Evolutionary conservation across 2,797 vertebrate species (phyloP), one percentile per base, ranked within the genome.

Genomic region (Momotus momota): DNA sequence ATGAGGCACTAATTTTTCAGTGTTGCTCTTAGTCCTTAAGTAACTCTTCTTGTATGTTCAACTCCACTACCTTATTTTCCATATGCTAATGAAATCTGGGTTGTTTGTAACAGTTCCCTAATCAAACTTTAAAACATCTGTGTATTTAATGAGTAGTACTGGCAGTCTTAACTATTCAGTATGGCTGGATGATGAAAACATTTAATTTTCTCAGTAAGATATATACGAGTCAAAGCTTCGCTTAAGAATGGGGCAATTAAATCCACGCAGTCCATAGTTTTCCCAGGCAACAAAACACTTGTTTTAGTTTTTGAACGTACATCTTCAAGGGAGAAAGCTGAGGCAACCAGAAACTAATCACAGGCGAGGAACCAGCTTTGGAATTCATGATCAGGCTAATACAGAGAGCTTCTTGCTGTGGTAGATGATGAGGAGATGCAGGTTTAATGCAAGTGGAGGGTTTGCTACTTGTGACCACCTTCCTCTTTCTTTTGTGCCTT

Each of bases 121-220:
- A 87, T 79, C 41, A 94, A 97, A 97, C 46, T 78, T 81, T 85
- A 90, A 80, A 96, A 90, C 95, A 93, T 97, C 97, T 97, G 93
- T 96, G 97, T 96, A 58, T 86, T 86, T 97, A 96, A 97, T 97
- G 96, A 96, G 87, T 25, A 60, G 90, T 71, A 27, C 8, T 48
- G 90, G 88, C 91, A 94, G 52, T 90, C 93, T 94, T 84, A 51
- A 77, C 89, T 94, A 86, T 84, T 96, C 91, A 86, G 82, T 95
- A 90, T 89, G 90, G 83, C 75, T 90, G 87, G 72, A 96, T 95
- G 95, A 97, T 95, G 95, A 91, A 97, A 97, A 97, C 93, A 93
- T 96, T 96, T 97, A 95, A 97, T 97, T 98, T 96, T 86, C 79
- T 75, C 58, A 31, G 41, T 73, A 84, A 81, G 71, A 93, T 92